These are phyloP conservation scores for Acanthaster planci DNA, from an alignment of 35 echinoderm and acorn worm species.

Conservation along the genomic window DNA sequence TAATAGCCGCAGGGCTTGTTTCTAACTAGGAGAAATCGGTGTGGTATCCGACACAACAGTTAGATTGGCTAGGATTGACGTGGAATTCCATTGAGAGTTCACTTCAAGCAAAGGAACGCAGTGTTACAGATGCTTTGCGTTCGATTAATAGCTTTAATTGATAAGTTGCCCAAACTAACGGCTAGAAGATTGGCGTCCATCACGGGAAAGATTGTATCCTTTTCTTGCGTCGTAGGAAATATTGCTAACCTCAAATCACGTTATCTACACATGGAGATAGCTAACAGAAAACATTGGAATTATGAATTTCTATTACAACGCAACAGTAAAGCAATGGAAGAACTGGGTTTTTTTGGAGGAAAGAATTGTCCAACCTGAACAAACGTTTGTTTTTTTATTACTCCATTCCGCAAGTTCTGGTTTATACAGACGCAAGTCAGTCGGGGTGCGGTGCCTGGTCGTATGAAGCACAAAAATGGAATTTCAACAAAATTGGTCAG, in stretches of 20 bases:
- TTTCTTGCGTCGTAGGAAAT: no score
- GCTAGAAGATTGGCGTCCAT: slow-evolving; percentile 27
- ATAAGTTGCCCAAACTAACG: not conserved
- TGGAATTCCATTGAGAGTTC: no score
- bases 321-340: slow-evolving; percentile 23
- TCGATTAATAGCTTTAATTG: not conserved
- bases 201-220: slow-evolving; percentile 40
- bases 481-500: slow-evolving; percentile 16
- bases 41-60: slow-evolving; percentile 23
- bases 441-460: no score
- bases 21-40: slow-evolving; percentile 42
- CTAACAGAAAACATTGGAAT: slow-evolving; percentile 29
- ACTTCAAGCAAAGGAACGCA: not conserved
- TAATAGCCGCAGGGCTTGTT: slow-evolving; percentile 38
- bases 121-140: not conserved
- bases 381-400: slow-evolving; percentile 2
- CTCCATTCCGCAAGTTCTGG: no score
- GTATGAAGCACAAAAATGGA: not conserved
- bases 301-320: not conserved
- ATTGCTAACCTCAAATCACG: slow-evolving; percentile 34
- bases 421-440: no score
- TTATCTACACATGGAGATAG: slow-evolving; percentile 32
- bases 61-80: slow-evolving; percentile 49
- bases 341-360: slow-evolving; percentile 35
- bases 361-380: slow-evolving; percentile 1